Conservation (phyloP, 2,113 vertebrate species). For the Syngnathus scovelli region DNA sequence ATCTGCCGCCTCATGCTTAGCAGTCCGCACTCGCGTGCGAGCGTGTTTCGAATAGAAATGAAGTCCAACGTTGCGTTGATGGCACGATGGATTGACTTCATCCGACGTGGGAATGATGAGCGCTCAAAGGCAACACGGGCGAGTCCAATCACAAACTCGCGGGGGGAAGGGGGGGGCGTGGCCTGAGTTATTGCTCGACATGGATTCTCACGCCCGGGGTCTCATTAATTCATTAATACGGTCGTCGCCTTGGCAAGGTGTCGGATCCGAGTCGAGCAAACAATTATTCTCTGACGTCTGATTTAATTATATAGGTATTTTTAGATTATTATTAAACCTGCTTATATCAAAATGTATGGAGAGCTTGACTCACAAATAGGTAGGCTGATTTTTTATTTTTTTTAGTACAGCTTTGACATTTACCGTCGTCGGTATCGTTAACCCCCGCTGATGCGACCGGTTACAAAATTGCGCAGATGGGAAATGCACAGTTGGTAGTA, state of each 20-base stretch:
- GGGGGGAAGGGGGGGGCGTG: neutral
- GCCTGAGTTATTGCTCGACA: neutral
- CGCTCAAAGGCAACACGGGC: slow-evolving; percentile 5
- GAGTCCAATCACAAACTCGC: slow-evolving; percentile 22
- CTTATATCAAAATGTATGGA: slow-evolving; percentile 5
- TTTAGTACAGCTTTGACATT: neutral
- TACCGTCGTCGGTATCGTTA: neutral
- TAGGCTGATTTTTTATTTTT: neutral
- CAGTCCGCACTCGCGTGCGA: slow-evolving; percentile 34
- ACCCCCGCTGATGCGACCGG: neutral
- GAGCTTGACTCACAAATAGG: neutral
- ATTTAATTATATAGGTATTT: slow-evolving; percentile 17
- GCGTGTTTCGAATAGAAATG: slow-evolving; percentile 13
- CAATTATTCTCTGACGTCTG: slow-evolving; percentile 12
- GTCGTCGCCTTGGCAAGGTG: slow-evolving; percentile 21
- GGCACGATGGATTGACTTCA: slow-evolving; percentile 22
- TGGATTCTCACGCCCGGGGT: neutral
- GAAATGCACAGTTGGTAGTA: neutral
- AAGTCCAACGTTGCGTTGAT: slow-evolving; percentile 41
- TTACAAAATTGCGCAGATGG: slow-evolving; percentile 1
- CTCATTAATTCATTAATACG: slow-evolving; percentile 13
- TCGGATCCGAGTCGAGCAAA: neutral
- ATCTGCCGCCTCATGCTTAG: slow-evolving; percentile 48
- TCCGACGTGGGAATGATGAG: slow-evolving; percentile 14
- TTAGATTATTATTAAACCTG: slow-evolving; percentile 8